Evolutionary conservation across 1,140 invertebrate species (phyloP), one percentile per base, ranked within the genome.

Genomic region (Holotrichia oblita): DNA sequence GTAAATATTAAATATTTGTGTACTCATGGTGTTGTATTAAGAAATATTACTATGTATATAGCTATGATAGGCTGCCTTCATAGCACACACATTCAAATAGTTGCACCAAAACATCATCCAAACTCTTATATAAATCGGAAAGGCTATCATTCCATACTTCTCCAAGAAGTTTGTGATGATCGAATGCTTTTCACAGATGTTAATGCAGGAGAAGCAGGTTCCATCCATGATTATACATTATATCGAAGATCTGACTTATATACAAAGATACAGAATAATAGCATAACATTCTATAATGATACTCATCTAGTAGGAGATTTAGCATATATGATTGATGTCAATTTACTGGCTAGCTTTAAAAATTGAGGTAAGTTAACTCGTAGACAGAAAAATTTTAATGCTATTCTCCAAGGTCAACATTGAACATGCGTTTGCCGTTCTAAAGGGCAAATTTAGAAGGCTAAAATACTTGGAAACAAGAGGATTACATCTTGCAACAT

Each of bases 51-150:
- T n/a, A n/a, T n/a, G n/a, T n/a, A n/a, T 34, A 34, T 48, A 48
- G 44, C 2, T 48, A 48, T 48, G 2, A 48, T 48, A 48, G 44
- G 44, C 1, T 48, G 44, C 7, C 1, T 48, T 48, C 2, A 48
- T 48, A 6, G 44, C 44, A 48, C 44, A 48, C 44, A 48, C 44
- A 48, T 48, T 48, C 40, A 34, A 73, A 34, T 34, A 34, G 27
- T 34, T 34, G 27, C 42, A 6, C 79, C 80, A 44, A 64, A 48
- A 27, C 7, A 81, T 20, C 12, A 73, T 76, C 79, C 40, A 10
- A 74, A 64, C 61, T 81, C 80, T 24, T 81, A 81, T 78, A 34
- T 78, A 12, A 81, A 81, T 42, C 42, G 79, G 44, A 81, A 81
- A 73, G 55, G 73, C 42, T 81, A 77, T 75, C 75, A 77, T 69